Base-by-base conservation (phyloP, 1,140 invertebrate genomes). In the Pogonus chalceus region DNA sequence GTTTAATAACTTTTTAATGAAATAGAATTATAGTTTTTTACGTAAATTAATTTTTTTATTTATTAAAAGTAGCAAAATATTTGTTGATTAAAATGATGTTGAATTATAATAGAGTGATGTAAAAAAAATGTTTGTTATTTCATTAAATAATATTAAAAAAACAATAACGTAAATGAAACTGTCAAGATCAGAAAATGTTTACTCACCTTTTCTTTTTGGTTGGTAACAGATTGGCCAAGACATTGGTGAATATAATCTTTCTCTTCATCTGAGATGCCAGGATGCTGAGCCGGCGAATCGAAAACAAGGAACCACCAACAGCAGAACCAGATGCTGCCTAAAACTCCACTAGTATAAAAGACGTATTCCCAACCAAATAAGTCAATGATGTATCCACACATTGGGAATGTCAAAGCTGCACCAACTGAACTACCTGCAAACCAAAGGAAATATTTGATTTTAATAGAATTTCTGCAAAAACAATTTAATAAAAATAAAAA, bases 231-330 rank as follows among this genome's bases (percentile, higher is more conserved):
- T 1, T 72, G 60, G 0, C 75, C 74, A n/a, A 84, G 61, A 56
- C 76, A 74, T 2, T 74, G 72, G n/a, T 79, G 58, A 43, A 86
- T 84, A 35, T 78, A 78, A 16, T 75, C 71, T 35, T 69, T 73
- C 66, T 94, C 91, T 0, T 78, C 69, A 1, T 73, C 62, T 0
- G 79, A 78, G 49, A 94, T 92, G 20, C 83, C 72, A 0, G 87
- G 87, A 75, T 93, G 88, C 56, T 81, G 58, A 0, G 73, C 70
- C 0, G 91, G 91, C 22, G 79, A 76, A 56, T 87, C 82, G 54
- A 76, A 82, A 0, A 83, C 81, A 0, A 83, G 66, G 12, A 73
- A 70, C 35, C 74, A 68, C 84, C 84, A 87, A 23, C 76, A 73
- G 1, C 76, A 61, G 59, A 78, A 86, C 88, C 88, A 92, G 12